These are phyloP conservation scores for Tethea ocularis DNA, from an alignment of 2,888 invertebrate genomes.

Conservation along the genomic window DNA sequence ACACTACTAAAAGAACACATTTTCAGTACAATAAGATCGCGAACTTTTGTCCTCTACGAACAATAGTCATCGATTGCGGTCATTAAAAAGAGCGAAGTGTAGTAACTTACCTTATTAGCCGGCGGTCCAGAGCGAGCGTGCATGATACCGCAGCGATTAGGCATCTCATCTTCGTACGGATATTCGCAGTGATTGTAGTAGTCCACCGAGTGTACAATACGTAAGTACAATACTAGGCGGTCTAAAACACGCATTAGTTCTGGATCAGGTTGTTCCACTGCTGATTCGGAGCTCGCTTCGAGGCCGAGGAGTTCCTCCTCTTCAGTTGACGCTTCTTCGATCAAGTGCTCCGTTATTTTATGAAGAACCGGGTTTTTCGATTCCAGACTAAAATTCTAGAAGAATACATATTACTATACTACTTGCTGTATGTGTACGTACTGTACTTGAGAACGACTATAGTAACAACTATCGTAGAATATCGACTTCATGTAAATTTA, in stretches of 20 bases:
- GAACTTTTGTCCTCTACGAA: too few relatives aligned
- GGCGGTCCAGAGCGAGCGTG: conserved; percentile 97
- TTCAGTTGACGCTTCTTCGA: conserved; percentile 99
- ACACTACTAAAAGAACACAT: too few relatives aligned
- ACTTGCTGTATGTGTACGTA: too few relatives aligned
- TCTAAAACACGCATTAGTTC: conserved; percentile 87
- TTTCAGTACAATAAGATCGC: too few relatives aligned
- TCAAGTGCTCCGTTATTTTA: conserved; percentile 98
- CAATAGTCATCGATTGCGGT: too few relatives aligned
- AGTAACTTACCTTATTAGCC: conserved; percentile 86
- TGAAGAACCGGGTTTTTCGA: conserved; percentile 96
- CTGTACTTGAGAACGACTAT: too few relatives aligned
- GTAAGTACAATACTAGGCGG: conserved; percentile 94
- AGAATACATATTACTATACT: background rate
- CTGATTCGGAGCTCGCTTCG: conserved; percentile 60
- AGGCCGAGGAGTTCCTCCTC: conserved; percentile 96
- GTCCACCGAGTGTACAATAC: conserved; percentile 99
- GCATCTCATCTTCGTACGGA: conserved; percentile 99
- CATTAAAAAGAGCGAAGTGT: too few relatives aligned
- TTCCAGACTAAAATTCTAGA: conserved; percentile 85
- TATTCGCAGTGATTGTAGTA: conserved; percentile 99
- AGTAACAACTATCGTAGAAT: too few relatives aligned
- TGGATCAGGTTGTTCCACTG: conserved; percentile 64
- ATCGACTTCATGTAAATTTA: too few relatives aligned
- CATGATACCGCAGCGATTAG: conserved; percentile 98